Evolutionary conservation across 2,888 invertebrate genomes (phyloP), one percentile per base, ranked within the genome.

Genomic region (Lasioglossum malachurum): DNA sequence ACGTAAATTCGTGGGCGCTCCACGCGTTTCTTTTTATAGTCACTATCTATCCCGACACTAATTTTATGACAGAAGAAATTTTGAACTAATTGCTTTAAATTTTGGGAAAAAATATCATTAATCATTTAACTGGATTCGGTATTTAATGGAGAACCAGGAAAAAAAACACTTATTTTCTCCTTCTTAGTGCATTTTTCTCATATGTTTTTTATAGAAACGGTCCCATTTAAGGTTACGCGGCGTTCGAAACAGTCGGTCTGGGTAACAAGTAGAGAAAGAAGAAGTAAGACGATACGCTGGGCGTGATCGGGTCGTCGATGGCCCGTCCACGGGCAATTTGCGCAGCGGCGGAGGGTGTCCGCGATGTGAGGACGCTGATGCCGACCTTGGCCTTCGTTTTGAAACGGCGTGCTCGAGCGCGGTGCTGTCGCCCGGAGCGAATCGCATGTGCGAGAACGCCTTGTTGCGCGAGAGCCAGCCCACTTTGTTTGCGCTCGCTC

Each of bases 331-430:
- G 35, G 38, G 3, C 23, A 71, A 46, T 82, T 74, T 74, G 73
- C 73, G 46, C 1, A 49, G 46, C 46, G 27, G 27, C 19, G 46
- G 19, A 49, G 82, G 83, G 73, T 75, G 49, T 12, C 10, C 57
- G 19, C 57, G 75, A 38, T 14, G 16, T 7, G 53, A 35, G 23
- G 49, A 72, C 44, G 53, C 12, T 23, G 71, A 73, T 27, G 53
- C 12, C 76, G 91, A 89, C 94, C 94, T 93, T 93, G 94, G 92
- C 93, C 93, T 93, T 93, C 91, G 89, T 88, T 88, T 90, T 85
- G 76, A 85, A 88, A 83, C 79, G 80, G 81, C 83, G 64, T 49
- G 71, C 80, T 71, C 72, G 79, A 81, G 75, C 73, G 77, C 27
- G 78, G 67, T 77, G 79, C 60, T 87, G 92, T 92, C 91, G 92